Percentiles rank a stretch among this genome's conserved stretches.
Evolutionary conservation across 1,140 invertebrate species (phyloP).

Genomic region (Cydia amplana): DNA sequence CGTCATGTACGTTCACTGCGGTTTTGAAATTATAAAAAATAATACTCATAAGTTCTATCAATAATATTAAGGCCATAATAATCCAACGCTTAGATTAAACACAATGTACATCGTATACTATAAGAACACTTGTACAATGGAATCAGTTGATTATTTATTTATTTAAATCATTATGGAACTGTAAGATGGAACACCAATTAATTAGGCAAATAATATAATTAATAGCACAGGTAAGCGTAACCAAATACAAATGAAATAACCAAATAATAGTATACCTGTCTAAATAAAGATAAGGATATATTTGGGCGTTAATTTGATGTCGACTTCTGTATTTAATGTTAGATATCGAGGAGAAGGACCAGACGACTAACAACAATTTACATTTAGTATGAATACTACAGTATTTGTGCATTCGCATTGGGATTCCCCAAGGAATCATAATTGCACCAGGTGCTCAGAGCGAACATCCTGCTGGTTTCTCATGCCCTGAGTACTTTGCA

Average conservation of each 20-base stretch:
- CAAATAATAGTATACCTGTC: background rate
- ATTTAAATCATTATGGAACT: constrained; percentile 13
- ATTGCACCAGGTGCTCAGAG: too few species aligned
- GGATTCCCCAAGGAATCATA: too few species aligned
- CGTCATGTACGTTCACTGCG: too few species aligned
- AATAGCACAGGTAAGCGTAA: constrained; percentile 16
- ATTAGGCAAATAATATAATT: constrained; percentile 16
- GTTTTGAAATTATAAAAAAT: too few species aligned
- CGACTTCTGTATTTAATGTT: background rate
- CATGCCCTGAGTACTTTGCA: too few species aligned
- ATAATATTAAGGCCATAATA: background rate
- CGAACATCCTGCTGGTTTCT: too few species aligned
- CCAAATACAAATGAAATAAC: constrained; percentile 16
- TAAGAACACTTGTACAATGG: background rate
- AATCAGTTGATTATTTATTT: constrained; percentile 5
- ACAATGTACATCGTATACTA: constrained; percentile 1
- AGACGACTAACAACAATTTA: too few species aligned
- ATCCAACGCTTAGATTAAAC: background rate
- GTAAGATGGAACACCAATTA: constrained; percentile 29
- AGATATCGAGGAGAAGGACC: background rate
- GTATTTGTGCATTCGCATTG: too few species aligned
- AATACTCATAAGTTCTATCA: too few species aligned
- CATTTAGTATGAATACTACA: too few species aligned
- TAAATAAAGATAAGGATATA: background rate
- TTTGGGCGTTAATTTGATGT: background rate